Evolutionary conservation across 2,888 invertebrate species (phyloP), one percentile per base, ranked within the genome.

Genomic region (Quadroppia sp.): DNA sequence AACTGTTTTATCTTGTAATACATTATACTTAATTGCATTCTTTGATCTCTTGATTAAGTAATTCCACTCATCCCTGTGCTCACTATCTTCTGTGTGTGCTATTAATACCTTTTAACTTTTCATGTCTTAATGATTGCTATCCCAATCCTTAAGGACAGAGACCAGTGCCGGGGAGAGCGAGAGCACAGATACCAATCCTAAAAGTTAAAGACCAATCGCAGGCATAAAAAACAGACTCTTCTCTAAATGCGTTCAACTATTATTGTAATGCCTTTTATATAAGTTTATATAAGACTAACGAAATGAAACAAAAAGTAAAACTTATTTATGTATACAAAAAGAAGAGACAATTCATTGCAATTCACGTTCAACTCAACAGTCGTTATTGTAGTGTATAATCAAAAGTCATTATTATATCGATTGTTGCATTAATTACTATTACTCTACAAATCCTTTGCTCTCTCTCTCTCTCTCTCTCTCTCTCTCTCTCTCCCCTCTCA

Each of bases 41-140:
- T 45, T 45, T 45, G 45, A 45, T 45, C 45, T 45, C 45, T 45
- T 45, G 45, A 45, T 45, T 45, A 45, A 45, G 45, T 45, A 45
- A 2, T 36, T 36, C 36, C n/a, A n/a, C n/a, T n/a, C n/a, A n/a
- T 40, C 40, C 7, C 13, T 40, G 40, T 40, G 13, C 13, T 40
- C 40, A 40, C 40, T 40, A 9, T 40, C 40, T 45, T 36, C 36
- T 36, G 36, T n/a, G 13, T 45, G 15, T 45, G 15, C 45, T 45
- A 45, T 45, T 45, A 45, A 45, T 45, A 45, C 45, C 7, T 17
- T n/a, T 45, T 17, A 17, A 17, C 45, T 45, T 11, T 17, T 45
- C 15, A 45, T 17, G 45, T 45, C 45, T 45, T 45, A 45, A 45
- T 45, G 45, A 45, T 45, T 45, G 15, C 45, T 45, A 45, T 45